A percentile compares a stretch with the other conserved stretches of the same genome.
These are phyloP conservation scores for Lytechinus pictus DNA, from an alignment of 35 echinoderm and acorn worm genomes.

Conservation along the genomic window DNA sequence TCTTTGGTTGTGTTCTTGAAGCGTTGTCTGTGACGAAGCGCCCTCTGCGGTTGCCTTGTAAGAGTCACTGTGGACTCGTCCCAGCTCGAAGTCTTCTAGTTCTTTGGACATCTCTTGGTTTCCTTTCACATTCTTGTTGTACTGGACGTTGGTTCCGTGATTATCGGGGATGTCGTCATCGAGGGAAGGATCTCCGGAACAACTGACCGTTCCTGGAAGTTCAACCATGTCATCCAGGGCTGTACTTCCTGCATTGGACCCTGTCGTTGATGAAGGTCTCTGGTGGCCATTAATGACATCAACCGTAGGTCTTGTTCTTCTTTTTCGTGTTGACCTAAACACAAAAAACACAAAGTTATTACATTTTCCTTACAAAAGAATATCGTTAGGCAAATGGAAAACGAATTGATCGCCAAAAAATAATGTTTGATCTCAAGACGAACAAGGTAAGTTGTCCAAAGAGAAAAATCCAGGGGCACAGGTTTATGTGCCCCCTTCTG, in stretches of 20 bases:
- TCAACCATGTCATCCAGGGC: background rate
- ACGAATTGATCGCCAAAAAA: no score
- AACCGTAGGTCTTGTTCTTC: background rate
- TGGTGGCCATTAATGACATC: background rate
- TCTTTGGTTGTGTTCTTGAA: conserved; percentile 51
- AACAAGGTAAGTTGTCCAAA: no score
- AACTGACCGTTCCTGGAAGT: background rate
- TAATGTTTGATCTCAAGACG: no score
- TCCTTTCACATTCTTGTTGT: conserved; percentile 20
- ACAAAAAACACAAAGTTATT: background rate
- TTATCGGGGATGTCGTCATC: background rate
- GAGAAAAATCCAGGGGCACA: no score
- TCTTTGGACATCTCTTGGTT: background rate
- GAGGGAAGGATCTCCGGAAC: background rate
- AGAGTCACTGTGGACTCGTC: background rate
- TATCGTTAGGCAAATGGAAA: no score
- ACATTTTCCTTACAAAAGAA: background rate
- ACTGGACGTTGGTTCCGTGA: background rate
- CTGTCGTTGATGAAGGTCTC: background rate
- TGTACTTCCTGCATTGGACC: background rate
- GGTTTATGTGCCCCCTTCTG: no score
- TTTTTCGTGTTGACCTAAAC: background rate
- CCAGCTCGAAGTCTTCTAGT: background rate
- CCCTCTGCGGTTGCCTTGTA: background rate
- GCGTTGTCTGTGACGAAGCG: background rate